Conservation (phyloP, 2,888 invertebrate species). For the Drosophila niveifrons region DNA sequence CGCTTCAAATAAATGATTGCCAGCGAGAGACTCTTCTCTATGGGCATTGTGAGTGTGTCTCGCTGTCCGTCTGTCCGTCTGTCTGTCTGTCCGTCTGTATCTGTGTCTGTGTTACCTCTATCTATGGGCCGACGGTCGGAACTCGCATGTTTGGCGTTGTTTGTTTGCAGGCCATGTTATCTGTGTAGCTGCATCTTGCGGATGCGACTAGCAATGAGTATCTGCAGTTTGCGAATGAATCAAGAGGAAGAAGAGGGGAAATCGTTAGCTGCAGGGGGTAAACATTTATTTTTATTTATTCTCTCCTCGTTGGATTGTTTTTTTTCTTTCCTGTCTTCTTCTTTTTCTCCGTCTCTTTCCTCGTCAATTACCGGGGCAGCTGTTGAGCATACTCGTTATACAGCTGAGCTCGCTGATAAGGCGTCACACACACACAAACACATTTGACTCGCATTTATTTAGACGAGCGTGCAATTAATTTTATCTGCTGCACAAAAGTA, state of each 20-base stretch:
- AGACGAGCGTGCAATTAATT: slow-evolving; percentile 64
- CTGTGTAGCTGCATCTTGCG: slow-evolving; percentile 69
- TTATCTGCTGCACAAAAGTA: slow-evolving; percentile 58
- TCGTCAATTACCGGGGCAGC: slow-evolving; percentile 48
- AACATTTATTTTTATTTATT: slow-evolving; percentile 16
- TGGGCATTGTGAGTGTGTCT: slow-evolving; percentile 31
- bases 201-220: slow-evolving; percentile 60
- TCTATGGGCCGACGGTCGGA: slow-evolving; percentile 64
- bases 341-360: slow-evolving; percentile 3
- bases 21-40: slow-evolving; percentile 51
- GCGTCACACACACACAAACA: neutral
- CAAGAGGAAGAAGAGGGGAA: slow-evolving; percentile 16
- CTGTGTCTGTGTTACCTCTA: slow-evolving; percentile 53
- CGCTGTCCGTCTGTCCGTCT: slow-evolving; percentile 15
- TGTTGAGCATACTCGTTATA: slow-evolving; percentile 29
- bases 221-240: slow-evolving; percentile 31
- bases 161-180: slow-evolving; percentile 66
- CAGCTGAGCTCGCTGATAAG: slow-evolving; percentile 15
- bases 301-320: neutral
- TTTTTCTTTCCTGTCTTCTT: neutral
- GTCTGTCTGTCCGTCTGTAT: slow-evolving; percentile 44
- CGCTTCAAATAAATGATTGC: slow-evolving; percentile 81
- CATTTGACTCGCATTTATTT: slow-evolving; percentile 35
- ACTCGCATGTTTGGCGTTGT: slow-evolving; percentile 69
- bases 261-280: slow-evolving; percentile 52